A percentile compares a stretch with the other conserved stretches of the same genome.
Conservation (phyloP, 2,888 invertebrate genomes). For the Eudasyphora cyanicolor region DNA sequence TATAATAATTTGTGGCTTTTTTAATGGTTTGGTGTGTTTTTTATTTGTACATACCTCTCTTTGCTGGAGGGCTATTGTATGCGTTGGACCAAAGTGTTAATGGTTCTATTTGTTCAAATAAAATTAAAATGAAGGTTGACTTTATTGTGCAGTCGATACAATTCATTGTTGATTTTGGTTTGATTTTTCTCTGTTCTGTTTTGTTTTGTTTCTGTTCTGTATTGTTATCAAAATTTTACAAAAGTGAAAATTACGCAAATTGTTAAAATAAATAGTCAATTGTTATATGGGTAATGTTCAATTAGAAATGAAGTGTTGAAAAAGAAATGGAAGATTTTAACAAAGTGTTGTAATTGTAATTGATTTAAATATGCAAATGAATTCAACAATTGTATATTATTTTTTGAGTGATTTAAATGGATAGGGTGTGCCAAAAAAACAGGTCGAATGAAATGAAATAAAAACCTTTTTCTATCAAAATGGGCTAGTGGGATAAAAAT, state of each 20-base stretch:
- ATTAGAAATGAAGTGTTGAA: conserved; percentile 22
- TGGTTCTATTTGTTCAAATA: conserved; percentile 52
- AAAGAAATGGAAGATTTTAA: no score
- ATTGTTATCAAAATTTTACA: background rate
- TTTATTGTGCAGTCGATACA: no score
- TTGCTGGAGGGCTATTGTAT: conserved; percentile 9
- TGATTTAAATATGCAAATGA: no score
- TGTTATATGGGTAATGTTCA: conserved; percentile 37
- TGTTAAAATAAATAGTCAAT: conserved; percentile 39
- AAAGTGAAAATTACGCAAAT: conserved; percentile 43
- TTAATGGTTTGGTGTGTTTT: conserved; percentile 2
- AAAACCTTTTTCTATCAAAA: no score
- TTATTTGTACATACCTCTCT: conserved; percentile 1
- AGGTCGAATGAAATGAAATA: no score
- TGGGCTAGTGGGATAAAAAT: no score
- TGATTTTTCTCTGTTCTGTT: background rate
- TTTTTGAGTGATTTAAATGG: no score
- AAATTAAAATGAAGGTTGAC: conserved; percentile 51
- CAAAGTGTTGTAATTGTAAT: background rate
- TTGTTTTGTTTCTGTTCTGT: background rate
- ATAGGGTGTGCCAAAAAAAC: no score
- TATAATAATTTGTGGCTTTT: conserved; percentile 59
- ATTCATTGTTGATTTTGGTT: no score
- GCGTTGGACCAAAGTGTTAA: conserved; percentile 55
- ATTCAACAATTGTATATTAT: no score